Conservation (phyloP, 2,888 invertebrate genomes). For the Dilophus febrilis region DNA sequence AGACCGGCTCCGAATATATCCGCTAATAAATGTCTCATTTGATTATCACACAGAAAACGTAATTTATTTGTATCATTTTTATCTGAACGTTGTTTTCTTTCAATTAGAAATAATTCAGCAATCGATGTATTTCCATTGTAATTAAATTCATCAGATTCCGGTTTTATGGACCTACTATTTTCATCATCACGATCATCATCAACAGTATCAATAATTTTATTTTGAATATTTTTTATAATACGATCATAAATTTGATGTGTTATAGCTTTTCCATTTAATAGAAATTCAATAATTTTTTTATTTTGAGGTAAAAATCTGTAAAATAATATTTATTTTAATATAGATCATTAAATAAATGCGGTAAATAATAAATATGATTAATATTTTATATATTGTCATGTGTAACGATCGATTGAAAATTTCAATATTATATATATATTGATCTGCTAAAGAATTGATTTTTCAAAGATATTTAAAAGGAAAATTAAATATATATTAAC, state of each 20-base stretch:
- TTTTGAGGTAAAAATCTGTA: slow-evolving; percentile 34
- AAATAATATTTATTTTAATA: neutral
- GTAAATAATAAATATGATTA: too few species aligned
- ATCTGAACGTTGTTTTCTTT: slow-evolving; percentile 35
- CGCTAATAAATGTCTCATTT: slow-evolving; percentile 56
- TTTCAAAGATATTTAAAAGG: too few species aligned
- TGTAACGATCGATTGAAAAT: too few species aligned
- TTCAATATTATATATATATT: too few species aligned
- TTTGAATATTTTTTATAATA: slow-evolving; percentile 41
- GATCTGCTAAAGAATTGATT: too few species aligned
- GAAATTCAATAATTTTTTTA: slow-evolving; percentile 41
- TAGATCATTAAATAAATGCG: too few species aligned
- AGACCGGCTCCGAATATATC: slow-evolving; percentile 77
- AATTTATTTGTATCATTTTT: too few species aligned
- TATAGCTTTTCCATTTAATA: slow-evolving; percentile 50
- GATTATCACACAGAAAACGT: too few species aligned
- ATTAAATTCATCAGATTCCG: too few species aligned
- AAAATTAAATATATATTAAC: too few species aligned
- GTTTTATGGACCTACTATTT: too few species aligned
- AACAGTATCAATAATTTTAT: slow-evolving; percentile 10
- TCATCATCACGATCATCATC: neutral
- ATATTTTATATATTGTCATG: too few species aligned
- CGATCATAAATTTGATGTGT: slow-evolving; percentile 55
- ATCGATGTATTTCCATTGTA: slow-evolving; percentile 32
- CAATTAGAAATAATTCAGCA: slow-evolving; percentile 45